Percentiles rank a stretch among this genome's conserved stretches.
These are phyloP conservation scores for Vimba vimba DNA, from an alignment of 2,113 vertebrate genomes.

Conservation along the genomic window DNA sequence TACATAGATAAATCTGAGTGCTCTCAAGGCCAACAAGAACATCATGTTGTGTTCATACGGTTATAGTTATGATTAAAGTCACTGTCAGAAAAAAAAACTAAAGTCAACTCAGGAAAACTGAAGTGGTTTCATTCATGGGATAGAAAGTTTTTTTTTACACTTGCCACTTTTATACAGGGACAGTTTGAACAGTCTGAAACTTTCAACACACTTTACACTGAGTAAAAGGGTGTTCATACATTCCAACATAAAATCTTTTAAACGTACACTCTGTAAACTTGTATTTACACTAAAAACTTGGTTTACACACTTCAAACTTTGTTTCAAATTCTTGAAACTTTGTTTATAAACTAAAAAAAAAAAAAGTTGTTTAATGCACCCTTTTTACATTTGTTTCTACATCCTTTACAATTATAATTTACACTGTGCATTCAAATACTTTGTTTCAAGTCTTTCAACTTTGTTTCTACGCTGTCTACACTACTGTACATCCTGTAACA, in stretches of 20 bases:
- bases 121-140: neutral
- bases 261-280: neutral
- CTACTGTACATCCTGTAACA: neutral
- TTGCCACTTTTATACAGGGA: neutral
- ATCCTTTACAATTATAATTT: slow-evolving; percentile 20
- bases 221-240: neutral
- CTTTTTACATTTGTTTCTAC: neutral
- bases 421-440: neutral
- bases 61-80: neutral
- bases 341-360: too few relatives aligned
- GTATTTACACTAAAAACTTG: neutral
- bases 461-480: neutral
- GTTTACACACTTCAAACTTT: too few relatives aligned
- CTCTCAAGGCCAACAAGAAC: slow-evolving; percentile 28
- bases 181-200: neutral
- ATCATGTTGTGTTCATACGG: slow-evolving; percentile 20
- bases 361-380: neutral
- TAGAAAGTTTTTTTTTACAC: neutral
- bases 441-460: neutral
- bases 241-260: neutral
- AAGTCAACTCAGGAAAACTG: neutral
- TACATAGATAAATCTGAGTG: neutral
- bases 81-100: neutral
- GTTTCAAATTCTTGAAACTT: too few relatives aligned
- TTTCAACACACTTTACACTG: neutral